Evolutionary conservation across 2,113 vertebrate genomes (phyloP).

Genomic region (Psilopsiagon aurifrons): DNA sequence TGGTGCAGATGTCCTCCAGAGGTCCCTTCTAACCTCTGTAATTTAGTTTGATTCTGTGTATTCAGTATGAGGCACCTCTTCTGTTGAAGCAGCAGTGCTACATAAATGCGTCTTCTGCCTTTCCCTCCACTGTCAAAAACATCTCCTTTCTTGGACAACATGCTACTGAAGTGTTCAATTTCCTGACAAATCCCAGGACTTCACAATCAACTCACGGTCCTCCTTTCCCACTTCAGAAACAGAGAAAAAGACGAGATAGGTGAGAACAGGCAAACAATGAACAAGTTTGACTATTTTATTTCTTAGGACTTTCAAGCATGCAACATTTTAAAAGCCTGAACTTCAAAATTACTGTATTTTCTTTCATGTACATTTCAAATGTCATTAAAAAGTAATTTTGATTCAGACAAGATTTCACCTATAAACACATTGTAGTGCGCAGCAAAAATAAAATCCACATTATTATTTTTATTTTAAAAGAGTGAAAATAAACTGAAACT

Average conservation of each 20-base stretch:
- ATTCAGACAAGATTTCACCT: background rate
- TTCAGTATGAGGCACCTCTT: background rate
- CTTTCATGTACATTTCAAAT: background rate
- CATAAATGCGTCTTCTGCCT: background rate
- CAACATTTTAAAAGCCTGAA: background rate
- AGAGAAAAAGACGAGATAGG: background rate
- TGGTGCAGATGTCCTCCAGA: background rate
- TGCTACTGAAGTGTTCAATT: background rate
- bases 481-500: rapidly evolving
- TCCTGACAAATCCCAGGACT: background rate
- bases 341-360: background rate
- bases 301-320: background rate
- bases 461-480: background rate
- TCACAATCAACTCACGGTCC: background rate
- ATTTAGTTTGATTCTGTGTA: background rate
- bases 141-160: background rate
- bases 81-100: background rate
- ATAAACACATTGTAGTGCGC: background rate
- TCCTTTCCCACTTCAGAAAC: background rate
- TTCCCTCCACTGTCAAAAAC: background rate
- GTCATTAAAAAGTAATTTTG: background rate
- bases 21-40: background rate
- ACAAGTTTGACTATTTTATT: background rate
- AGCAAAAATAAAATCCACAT: background rate
- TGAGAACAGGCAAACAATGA: background rate